phyloP scores from a whole-genome alignment of 2,797 vertebrate genomes.

The Pangasius macronema region DNA sequence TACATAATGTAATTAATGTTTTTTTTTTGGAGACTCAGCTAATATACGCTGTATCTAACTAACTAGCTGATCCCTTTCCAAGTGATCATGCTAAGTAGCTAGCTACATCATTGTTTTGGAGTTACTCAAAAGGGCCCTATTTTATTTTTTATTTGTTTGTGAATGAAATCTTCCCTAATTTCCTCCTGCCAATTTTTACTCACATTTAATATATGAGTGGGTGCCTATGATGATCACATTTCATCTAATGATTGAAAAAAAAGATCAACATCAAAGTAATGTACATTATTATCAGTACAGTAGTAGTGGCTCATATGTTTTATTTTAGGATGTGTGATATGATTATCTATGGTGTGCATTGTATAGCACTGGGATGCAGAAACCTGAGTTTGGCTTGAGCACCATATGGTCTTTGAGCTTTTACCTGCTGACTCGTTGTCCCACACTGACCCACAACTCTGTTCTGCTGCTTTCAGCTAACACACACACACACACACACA shows the following conservation, averaged over 20 bases:
- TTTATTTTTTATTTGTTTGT: neutral
- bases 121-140: neutral
- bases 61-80: neutral
- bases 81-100: neutral
- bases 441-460: neutral
- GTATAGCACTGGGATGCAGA: neutral
- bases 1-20: neutral
- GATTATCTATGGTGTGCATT: neutral
- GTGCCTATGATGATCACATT: neutral
- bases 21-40: neutral
- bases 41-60: neutral
- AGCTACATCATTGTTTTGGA: neutral
- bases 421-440: constrained; percentile 4
- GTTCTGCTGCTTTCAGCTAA: neutral
- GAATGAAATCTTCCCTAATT: neutral
- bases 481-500: neutral
- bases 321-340: neutral
- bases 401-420: constrained; percentile 36
- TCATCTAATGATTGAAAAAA: neutral
- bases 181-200: neutral
- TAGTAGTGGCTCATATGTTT: neutral
- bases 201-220: neutral
- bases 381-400: constrained; percentile 15
- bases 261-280: neutral
- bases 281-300: neutral